Percentiles rank a stretch among this genome's conserved stretches.
These are phyloP conservation scores for Trichacis sp. DNA, from an alignment of 2,888 invertebrate genomes.

Conservation along the genomic window DNA sequence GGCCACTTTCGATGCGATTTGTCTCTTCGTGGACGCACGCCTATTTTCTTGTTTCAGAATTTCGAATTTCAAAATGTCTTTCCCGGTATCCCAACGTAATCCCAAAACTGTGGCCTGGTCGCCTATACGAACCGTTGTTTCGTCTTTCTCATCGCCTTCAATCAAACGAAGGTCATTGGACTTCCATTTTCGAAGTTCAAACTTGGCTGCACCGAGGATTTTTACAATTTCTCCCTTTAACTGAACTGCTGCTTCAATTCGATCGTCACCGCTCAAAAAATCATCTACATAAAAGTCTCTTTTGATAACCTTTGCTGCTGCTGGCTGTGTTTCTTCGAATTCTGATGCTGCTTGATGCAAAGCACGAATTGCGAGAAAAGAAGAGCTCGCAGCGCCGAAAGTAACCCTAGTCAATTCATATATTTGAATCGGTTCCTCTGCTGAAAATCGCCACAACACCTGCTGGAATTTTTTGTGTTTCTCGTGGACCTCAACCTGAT, in stretches of 20 bases:
- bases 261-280: constrained; percentile 1
- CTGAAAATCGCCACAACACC: constrained; percentile 50
- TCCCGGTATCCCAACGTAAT: constrained; percentile 1
- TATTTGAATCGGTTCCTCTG: constrained; percentile 7
- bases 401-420: constrained; percentile 47
- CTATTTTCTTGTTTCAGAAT: neutral
- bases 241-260: neutral
- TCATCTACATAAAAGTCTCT: constrained; percentile 22
- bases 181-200: constrained; percentile 10
- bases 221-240: neutral
- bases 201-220: neutral
- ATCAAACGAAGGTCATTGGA: constrained; percentile 6
- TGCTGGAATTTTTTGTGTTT: constrained; percentile 45
- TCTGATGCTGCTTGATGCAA: constrained; percentile 27
- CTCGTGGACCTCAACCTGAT: constrained; percentile 32
- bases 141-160: neutral
- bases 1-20: neutral
- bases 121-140: neutral
- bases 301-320: neutral
- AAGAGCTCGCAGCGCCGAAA: constrained; percentile 45
- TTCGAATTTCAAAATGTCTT: neutral
- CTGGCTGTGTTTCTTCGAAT: constrained; percentile 7
- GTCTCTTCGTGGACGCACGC: neutral
- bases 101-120: constrained; percentile 9
- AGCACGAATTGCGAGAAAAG: constrained; percentile 38